Base-by-base conservation (phyloP, 2,888 invertebrate species). In the Synergus umbraculus region DNA sequence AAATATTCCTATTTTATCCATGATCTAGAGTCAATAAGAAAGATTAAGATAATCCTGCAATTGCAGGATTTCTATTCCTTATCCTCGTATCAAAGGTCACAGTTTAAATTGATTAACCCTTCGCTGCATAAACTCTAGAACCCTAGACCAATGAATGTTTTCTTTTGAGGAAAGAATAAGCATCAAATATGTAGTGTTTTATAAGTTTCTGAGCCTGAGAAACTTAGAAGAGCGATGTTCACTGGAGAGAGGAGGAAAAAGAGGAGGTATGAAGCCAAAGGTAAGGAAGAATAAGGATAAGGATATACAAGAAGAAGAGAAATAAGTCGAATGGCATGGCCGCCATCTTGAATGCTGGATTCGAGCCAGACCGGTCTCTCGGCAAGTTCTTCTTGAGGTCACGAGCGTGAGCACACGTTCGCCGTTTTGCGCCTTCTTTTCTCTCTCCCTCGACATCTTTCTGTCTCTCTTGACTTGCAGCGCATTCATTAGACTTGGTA, bases 371-470 rank as follows among this genome's bases (percentile, higher is more conserved):
- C 83, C 83, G 83, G 83, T 83, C 83, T 69, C 78, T 65, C 82
- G 79, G 80, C 83, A 67, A 81, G 83, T 83, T 82, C 82, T 83
- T 83, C 83, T 83, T 83, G 83, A 82, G 83, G 83, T 83, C 83
- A 83, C 83, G 82, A 82, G 82, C 83, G 81, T 81, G 79, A 80
- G 76, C 77, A 78, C 80, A 63, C 80, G 73, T 73, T 78, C 69
- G 65, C 78, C 82, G 54, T 80, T 79, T 80, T 77, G 76, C 82
- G 66, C 64, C 43, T 64, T 80, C 78, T 69, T 77, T 63, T 78
- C 76, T 82, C 69, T 78, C 64, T 60, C 8, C n/a, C 49, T 66
- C 54, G 13, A 22, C 64, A 37, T 64, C 67, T 41, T 65, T 64
- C 78, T 69, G 54, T 79, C 80, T 82, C 83, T 85, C 84, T 86